phyloP scores from a whole-genome alignment of 2,797 vertebrate genomes.

The Stomatorhinus walkeri region DNA sequence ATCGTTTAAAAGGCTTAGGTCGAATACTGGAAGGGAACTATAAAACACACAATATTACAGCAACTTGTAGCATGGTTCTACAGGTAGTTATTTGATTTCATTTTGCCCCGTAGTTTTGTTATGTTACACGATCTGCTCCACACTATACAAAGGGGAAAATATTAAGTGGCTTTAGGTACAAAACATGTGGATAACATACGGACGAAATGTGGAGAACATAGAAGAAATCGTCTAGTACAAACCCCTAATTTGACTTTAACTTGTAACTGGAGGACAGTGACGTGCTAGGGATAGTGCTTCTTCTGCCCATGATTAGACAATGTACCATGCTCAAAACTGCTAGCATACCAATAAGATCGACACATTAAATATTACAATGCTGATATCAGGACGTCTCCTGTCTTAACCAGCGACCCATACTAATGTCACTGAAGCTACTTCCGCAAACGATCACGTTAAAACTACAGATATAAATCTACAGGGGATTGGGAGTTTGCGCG shows the following conservation, averaged over 20 bases:
- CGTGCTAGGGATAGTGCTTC: neutral
- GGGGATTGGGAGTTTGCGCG: neutral
- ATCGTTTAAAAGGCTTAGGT: neutral
- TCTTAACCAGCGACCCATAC: neutral
- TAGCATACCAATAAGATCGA: neutral
- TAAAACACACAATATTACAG: neutral
- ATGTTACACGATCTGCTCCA: neutral
- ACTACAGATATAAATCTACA: neutral
- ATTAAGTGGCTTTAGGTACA: neutral
- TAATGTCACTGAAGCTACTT: neutral
- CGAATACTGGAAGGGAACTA: neutral
- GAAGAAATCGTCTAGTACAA: neutral
- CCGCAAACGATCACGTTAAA: neutral
- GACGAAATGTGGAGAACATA: neutral
- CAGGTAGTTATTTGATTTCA: neutral
- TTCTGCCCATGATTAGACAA: neutral
- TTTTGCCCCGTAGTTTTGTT: neutral
- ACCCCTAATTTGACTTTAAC: neutral
- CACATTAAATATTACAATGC: neutral
- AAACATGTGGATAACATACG: neutral
- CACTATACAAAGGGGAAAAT: neutral
- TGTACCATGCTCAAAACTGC: neutral
- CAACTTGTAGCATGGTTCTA: neutral
- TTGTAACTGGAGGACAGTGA: neutral
- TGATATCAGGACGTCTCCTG: neutral